Evolutionary conservation across 2,888 invertebrate species (phyloP), one percentile per base, ranked within the genome.

Genomic region (Drosophila emarginata): DNA sequence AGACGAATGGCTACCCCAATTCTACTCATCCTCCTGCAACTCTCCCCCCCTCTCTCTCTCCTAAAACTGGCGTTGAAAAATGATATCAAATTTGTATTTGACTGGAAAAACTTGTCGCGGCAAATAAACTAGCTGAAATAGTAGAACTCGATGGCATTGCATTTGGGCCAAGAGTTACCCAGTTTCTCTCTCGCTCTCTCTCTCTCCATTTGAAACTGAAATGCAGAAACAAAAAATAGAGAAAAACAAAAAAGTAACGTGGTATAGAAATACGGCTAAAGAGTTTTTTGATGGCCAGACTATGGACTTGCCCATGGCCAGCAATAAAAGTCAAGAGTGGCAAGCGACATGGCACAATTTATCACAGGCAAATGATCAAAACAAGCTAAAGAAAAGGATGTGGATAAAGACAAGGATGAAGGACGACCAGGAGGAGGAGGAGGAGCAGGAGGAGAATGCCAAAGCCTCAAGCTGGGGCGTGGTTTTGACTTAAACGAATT

Each of bases 261-360:
- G 32, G 32, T 32, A 32, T 32, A 32, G 32, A 32, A 32, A 60
- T 37, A 63, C 64, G 53, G 58, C 68, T 59, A 59, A 64, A 75
- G 67, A 60, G 32, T 39, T 59, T 56, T 67, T 65, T 61, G 67
- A 67, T 68, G 72, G 72, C 50, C 71, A 73, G 67, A 71, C 74
- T 74, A 67, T 61, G 67, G 74, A 66, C 74, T 71, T 74, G 85
- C 79, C 86, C 77, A 77, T 74, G 86, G 88, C 74, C 88, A 65
- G 84, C 77, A 88, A 87, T 88, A 88, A 87, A 87, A 85, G 84
- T 85, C 89, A 80, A 88, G 74, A 77, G 77, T 79, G 86, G 71
- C 78, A 73, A 70, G 77, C 87, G 81, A 78, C 84, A 73, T 78
- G 87, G 72, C 76, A 74, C 74, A 84, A 84, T 85, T 88, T 88